phyloP scores from a whole-genome alignment of 2,797 vertebrate genomes.

The Sitta carolinensis region DNA sequence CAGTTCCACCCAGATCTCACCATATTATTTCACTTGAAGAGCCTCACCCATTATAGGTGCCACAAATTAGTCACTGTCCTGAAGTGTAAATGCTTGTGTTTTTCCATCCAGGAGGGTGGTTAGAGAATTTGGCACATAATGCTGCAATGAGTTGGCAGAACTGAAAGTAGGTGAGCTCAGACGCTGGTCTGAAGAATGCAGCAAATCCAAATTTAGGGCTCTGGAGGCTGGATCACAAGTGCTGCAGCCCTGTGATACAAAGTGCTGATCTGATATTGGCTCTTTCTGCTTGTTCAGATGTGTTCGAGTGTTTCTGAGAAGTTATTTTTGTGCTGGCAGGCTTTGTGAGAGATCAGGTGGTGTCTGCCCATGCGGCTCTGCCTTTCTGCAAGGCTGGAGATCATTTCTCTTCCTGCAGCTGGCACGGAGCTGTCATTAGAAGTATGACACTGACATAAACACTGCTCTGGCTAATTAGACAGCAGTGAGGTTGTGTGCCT shows the following conservation, averaged over 20 bases:
- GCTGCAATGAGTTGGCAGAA: not conserved
- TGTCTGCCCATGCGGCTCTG: constrained; percentile 1
- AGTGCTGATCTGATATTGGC: constrained; percentile 16
- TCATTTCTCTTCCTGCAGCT: constrained; percentile 29
- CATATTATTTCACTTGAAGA: not conserved
- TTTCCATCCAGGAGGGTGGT: constrained; percentile 2
- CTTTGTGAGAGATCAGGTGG: constrained; percentile 46
- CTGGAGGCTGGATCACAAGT: not conserved
- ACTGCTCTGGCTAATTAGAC: not conserved
- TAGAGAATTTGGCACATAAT: not conserved
- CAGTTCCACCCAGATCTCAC: not conserved
- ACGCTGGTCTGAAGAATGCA: not conserved
- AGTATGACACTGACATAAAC: not conserved
- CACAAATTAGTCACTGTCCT: constrained; percentile 34
- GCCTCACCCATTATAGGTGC: not conserved
- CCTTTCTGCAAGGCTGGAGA: not conserved
- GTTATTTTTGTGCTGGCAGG: constrained; percentile 64
- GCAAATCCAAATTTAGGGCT: constrained; percentile 21
- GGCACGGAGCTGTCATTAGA: not conserved
- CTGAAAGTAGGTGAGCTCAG: constrained; percentile 5
- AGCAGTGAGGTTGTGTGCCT: not conserved
- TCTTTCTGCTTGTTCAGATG: constrained; percentile 8
- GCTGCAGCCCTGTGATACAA: constrained; percentile 15
- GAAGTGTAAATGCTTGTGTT: not conserved
- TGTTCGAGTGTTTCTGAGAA: constrained; percentile 49